Evolutionary conservation across 2,797 vertebrate species (phyloP).

Genomic region (Gastrophryne carolinensis): DNA sequence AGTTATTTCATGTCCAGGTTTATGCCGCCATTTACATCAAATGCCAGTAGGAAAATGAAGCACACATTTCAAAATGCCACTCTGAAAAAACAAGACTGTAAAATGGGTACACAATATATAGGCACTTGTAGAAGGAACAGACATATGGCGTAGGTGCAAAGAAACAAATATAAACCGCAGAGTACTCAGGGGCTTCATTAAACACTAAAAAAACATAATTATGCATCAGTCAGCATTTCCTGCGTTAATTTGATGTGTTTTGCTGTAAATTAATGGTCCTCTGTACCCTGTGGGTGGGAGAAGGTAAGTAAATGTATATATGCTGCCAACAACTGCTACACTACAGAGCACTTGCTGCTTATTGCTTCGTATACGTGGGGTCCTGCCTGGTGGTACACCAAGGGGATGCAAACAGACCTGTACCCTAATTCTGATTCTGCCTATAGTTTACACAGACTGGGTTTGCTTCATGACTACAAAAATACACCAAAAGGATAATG

Average conservation of each 20-base stretch:
- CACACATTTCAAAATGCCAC: conserved; percentile 4
- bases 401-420: too few species aligned
- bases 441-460: too few species aligned
- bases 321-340: too few species aligned
- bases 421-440: too few species aligned
- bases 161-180: background rate
- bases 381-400: too few species aligned
- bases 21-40: conserved; percentile 42
- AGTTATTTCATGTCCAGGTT: conserved; percentile 24
- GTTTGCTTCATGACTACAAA: too few species aligned
- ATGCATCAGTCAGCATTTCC: background rate
- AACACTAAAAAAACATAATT: background rate
- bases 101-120: background rate
- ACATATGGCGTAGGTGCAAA: background rate
- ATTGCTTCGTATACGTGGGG: too few species aligned
- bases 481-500: too few species aligned
- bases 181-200: background rate
- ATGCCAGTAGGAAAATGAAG: conserved; percentile 13
- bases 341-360: too few species aligned
- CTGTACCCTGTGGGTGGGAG: background rate
- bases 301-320: background rate
- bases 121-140: background rate
- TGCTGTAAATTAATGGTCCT: background rate
- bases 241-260: background rate
- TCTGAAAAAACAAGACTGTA: conserved; percentile 8